Base-by-base conservation (phyloP, 1,140 invertebrate species). In the Drosophila yakuba region DNA sequence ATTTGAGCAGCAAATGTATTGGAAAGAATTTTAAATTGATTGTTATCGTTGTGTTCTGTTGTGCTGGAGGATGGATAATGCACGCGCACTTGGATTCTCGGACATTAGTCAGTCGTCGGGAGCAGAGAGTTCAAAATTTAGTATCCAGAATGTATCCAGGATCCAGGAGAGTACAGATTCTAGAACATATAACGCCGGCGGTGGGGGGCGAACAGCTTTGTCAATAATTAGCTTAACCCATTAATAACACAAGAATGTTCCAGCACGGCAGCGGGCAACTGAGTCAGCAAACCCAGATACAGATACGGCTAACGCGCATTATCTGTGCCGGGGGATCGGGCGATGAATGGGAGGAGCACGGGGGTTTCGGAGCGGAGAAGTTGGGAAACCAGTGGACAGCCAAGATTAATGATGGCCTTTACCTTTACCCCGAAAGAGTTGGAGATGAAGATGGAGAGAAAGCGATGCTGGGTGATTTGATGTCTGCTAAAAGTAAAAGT, bases 161-260 rank as follows among this genome's bases (percentile, higher is more conserved):
- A 10, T 43, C 4, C 5, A n/a, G 17, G 17, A 17, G 15, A 55
- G 28, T 17, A 7, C 36, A 6, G 17, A 20, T 3, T 35, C 35
- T 23, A 20, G 48, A 44, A 57, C 62, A 41, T 66, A 79, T 63
- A 66, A 73, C 0, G 8, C 17, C 4, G 39, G 15, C 35, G 14
- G 8, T 14, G 28, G 54, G 55, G 62, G 62, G 44, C 44, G 36
- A 63, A 67, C 47, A 63, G 64, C 64, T 68, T 72, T 89, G 84
- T 89, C 84, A 89, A 89, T 89, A 89, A 89, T 89, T 89, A 89
- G 84, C 85, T 89, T 89, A 89, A 80, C 80, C 84, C 84, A 89
- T 89, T 89, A 90, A 89, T 89, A 89, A 89, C 55, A 51, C n/a
- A 10, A 39, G 52, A 71, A 71, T 67, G 44, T 51, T 39, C 66